These are phyloP conservation scores for Varecia variegata DNA, from an alignment of 2,797 vertebrate species.

Conservation along the genomic window DNA sequence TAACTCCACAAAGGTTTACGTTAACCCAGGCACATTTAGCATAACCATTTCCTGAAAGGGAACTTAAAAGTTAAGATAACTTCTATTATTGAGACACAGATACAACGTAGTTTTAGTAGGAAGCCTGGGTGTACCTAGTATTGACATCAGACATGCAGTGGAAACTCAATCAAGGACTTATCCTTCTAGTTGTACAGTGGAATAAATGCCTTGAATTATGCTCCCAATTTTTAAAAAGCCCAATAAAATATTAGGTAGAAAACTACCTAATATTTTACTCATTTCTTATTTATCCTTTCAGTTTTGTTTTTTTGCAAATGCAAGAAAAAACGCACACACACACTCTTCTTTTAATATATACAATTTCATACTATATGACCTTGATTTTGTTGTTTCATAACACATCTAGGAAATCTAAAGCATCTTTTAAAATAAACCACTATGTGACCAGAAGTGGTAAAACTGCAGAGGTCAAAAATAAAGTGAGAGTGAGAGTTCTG, in stretches of 20 bases:
- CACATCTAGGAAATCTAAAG: background rate
- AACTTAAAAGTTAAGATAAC: background rate
- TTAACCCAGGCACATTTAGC: background rate
- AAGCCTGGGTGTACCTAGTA: background rate
- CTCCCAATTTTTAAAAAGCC: background rate
- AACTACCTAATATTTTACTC: background rate
- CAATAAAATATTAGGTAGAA: background rate
- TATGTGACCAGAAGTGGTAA: background rate
- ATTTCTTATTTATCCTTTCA: background rate
- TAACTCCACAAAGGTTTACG: conserved; percentile 4
- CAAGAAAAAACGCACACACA: background rate
- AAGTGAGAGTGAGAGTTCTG: background rate
- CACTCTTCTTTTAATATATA: background rate
- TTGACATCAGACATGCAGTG: background rate
- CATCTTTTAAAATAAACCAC: background rate
- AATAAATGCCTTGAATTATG: background rate
- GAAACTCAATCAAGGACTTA: background rate
- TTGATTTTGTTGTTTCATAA: background rate
- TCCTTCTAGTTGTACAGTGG: background rate
- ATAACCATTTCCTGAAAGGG: conserved; percentile 59
- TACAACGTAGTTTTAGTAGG: background rate
- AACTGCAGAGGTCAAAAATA: background rate
- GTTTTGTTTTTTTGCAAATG: background rate
- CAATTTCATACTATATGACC: background rate
- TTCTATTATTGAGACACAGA: background rate